Conservation (phyloP, 1,140 invertebrate species). For the Gonatopus flavifemur region DNA sequence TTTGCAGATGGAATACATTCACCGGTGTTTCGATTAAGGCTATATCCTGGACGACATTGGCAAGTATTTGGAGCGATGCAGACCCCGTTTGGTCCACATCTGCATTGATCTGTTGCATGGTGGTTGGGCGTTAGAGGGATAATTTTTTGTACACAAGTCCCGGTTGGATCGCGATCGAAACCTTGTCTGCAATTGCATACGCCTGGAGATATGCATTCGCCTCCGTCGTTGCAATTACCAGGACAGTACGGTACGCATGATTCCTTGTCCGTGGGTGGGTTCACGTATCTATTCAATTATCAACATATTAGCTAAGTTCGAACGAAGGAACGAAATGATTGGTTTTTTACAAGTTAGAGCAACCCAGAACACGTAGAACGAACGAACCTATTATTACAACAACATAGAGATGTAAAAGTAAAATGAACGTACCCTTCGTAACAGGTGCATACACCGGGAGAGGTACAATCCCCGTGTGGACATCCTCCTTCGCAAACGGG, state of each 20-base stretch:
- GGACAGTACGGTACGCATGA: constrained; percentile 37
- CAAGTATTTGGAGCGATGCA: constrained; percentile 11
- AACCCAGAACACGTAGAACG: too few relatives aligned
- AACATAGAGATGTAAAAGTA: too few relatives aligned
- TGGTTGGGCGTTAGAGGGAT: not conserved
- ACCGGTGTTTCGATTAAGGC: not conserved
- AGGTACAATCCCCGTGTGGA: constrained; percentile 41
- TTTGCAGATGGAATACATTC: not conserved
- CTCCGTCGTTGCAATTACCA: constrained; percentile 28
- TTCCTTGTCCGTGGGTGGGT: constrained; percentile 36
- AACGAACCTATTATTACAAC: too few relatives aligned
- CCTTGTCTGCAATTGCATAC: constrained; percentile 39
- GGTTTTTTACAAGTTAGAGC: too few relatives aligned
- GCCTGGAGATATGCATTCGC: constrained; percentile 36
- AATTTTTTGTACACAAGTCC: too few relatives aligned
- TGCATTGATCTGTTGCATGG: not conserved
- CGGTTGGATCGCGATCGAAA: constrained; percentile 11
- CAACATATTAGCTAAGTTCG: too few relatives aligned
- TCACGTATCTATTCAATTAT: constrained; percentile 37
- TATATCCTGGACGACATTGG: constrained; percentile 8
- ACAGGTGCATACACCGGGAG: constrained; percentile 48
- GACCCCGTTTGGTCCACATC: constrained; percentile 5
- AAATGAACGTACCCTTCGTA: constrained; percentile 36
- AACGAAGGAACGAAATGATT: too few relatives aligned
- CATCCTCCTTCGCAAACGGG: constrained; percentile 50